These are phyloP conservation scores for Actinernus sp. DNA, from an alignment of 92 coral and sea anemone genomes.

Conservation along the genomic window DNA sequence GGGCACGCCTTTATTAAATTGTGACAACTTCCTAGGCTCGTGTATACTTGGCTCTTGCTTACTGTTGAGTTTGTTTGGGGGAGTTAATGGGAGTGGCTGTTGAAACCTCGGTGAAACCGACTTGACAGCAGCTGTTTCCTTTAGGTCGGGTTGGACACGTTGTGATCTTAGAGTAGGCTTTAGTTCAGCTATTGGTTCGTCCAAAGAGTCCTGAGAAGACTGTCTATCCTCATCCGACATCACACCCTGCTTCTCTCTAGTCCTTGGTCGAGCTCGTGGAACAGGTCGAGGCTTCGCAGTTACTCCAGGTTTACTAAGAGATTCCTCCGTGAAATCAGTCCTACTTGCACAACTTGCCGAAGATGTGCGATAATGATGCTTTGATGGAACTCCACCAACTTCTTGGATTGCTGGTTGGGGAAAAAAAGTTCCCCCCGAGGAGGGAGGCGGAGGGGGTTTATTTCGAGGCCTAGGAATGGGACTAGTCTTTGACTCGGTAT, in stretches of 20 bases:
- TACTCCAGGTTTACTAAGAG: slow-evolving; percentile 31
- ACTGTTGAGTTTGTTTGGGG: slow-evolving; percentile 21
- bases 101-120: neutral
- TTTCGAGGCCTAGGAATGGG: slow-evolving; percentile 89
- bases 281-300: slow-evolving; percentile 68
- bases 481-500: slow-evolving; percentile 21
- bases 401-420: slow-evolving; percentile 32
- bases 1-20: too few relatives aligned
- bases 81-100: slow-evolving; percentile 15
- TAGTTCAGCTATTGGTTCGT: slow-evolving; percentile 21
- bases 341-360: slow-evolving; percentile 3
- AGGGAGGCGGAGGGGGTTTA: slow-evolving; percentile 93
- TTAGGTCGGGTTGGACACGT: neutral
- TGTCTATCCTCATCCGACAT: slow-evolving; percentile 30
- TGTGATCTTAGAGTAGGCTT: slow-evolving; percentile 12
- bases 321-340: neutral
- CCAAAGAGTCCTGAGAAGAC: slow-evolving; percentile 47
- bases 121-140: too few relatives aligned
- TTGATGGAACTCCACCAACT: slow-evolving; percentile 30
- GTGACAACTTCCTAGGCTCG: too few relatives aligned
- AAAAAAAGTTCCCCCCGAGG: slow-evolving; percentile 3
- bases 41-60: neutral
- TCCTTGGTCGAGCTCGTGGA: slow-evolving; percentile 58
- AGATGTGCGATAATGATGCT: slow-evolving; percentile 30
- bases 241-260: slow-evolving; percentile 16